A percentile compares a stretch with the other conserved stretches of the same genome.
phyloP scores from a whole-genome alignment of 2,888 invertebrate genomes.

The Melanotus villosus region DNA sequence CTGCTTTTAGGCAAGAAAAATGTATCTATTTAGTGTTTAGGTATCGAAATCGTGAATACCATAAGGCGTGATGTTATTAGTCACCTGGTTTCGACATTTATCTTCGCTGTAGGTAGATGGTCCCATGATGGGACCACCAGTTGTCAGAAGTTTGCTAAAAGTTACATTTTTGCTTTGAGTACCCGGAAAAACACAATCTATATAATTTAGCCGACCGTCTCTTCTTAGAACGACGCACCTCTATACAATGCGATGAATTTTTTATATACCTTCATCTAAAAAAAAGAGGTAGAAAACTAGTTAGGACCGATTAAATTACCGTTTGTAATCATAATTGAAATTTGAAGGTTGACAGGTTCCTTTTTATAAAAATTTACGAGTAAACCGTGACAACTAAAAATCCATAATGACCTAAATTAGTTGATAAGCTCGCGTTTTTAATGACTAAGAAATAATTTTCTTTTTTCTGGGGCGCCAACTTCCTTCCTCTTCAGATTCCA shows the following conservation, averaged over 20 bases:
- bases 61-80: slow-evolving; percentile 38
- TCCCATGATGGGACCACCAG: slow-evolving; percentile 28
- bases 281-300: slow-evolving; percentile 5
- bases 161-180: slow-evolving; percentile 19
- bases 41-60: slow-evolving; percentile 6
- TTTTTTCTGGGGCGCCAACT: slow-evolving; percentile 15
- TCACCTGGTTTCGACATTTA: slow-evolving; percentile 28
- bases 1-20: slow-evolving; percentile 15
- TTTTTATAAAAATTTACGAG: slow-evolving; percentile 8
- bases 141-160: slow-evolving; percentile 30
- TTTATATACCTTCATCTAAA: slow-evolving; percentile 4
- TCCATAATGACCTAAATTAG: too few species aligned
- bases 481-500: slow-evolving; percentile 38
- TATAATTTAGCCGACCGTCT: slow-evolving; percentile 35
- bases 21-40: not conserved
- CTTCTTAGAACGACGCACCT: slow-evolving; percentile 41
- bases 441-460: not conserved
- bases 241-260: slow-evolving; percentile 16
- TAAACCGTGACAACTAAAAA: too few species aligned
- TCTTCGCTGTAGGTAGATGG: slow-evolving; percentile 40
- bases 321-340: slow-evolving; percentile 2
- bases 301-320: slow-evolving; percentile 3
- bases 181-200: slow-evolving; percentile 37
- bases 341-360: slow-evolving; percentile 11
- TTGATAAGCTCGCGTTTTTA: slow-evolving; percentile 3